phyloP scores from a whole-genome alignment of 2,888 invertebrate genomes.

The Idaea aversata region DNA sequence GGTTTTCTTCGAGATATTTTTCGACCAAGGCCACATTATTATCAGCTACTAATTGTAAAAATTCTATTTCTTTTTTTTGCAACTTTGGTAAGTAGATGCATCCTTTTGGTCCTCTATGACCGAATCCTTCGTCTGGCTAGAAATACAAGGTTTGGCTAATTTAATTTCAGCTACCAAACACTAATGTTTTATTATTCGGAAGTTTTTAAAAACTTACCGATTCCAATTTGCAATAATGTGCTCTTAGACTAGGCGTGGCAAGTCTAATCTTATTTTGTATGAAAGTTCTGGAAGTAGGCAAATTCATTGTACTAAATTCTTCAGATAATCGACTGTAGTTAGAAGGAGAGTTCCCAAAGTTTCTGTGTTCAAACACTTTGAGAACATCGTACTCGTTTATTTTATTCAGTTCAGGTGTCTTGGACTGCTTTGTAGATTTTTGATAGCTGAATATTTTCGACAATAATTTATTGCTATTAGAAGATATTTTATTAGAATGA shows the following conservation, averaged over 20 bases:
- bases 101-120: slow-evolving; percentile 21
- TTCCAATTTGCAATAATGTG: slow-evolving; percentile 31
- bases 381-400: slow-evolving; percentile 27
- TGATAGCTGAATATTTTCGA: slow-evolving; percentile 20
- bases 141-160: slow-evolving; percentile 6
- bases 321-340: slow-evolving; percentile 28
- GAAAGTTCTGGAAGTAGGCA: slow-evolving; percentile 21
- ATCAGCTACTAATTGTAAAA: slow-evolving; percentile 72
- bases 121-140: slow-evolving; percentile 26
- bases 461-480: slow-evolving; percentile 17
- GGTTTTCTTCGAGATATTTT: slow-evolving; percentile 62
- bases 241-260: slow-evolving; percentile 16
- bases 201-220: slow-evolving; percentile 26
- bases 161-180: too few relatives aligned
- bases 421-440: slow-evolving; percentile 21
- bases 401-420: slow-evolving; percentile 26
- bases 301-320: slow-evolving; percentile 19
- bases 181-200: not conserved
- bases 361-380: slow-evolving; percentile 27
- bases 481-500: slow-evolving; percentile 7
- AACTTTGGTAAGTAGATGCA: slow-evolving; percentile 75
- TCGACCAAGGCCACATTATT: slow-evolving; percentile 67
- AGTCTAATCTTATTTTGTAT: slow-evolving; percentile 18
- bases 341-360: slow-evolving; percentile 24
- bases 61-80: slow-evolving; percentile 70